phyloP scores from a whole-genome alignment of 2,113 vertebrate genomes.

The Coptodon rendalli region DNA sequence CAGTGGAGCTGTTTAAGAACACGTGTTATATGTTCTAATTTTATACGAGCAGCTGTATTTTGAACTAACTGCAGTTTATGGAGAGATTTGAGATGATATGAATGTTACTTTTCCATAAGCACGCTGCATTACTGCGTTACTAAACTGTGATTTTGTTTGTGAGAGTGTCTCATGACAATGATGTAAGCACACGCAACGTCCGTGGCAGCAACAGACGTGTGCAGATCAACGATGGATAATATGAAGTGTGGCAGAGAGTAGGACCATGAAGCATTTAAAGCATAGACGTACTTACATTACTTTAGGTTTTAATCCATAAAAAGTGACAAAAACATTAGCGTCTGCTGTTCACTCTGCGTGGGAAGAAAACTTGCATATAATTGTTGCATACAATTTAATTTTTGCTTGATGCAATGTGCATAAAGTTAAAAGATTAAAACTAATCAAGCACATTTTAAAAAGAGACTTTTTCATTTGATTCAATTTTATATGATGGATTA shows the following conservation, averaged over 20 bases:
- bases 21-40: background rate
- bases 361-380: background rate
- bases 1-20: background rate
- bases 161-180: background rate
- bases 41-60: background rate
- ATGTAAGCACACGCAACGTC: background rate
- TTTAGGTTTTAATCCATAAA: background rate
- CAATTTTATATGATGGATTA: background rate
- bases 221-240: rapidly evolving
- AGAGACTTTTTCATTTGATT: background rate
- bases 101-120: background rate
- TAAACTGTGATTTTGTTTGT: background rate
- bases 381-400: background rate
- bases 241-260: background rate
- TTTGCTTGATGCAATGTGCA: background rate
- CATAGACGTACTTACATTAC: background rate
- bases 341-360: background rate
- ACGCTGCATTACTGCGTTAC: background rate
- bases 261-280: background rate
- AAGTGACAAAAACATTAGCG: background rate
- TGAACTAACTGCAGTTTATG: background rate
- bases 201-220: background rate
- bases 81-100: background rate
- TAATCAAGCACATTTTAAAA: rapidly evolving
- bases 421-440: background rate